A percentile compares a stretch with the other conserved stretches of the same genome.
Evolutionary conservation across 2,888 invertebrate species (phyloP).

Genomic region (Sphaerophoria taeniata): DNA sequence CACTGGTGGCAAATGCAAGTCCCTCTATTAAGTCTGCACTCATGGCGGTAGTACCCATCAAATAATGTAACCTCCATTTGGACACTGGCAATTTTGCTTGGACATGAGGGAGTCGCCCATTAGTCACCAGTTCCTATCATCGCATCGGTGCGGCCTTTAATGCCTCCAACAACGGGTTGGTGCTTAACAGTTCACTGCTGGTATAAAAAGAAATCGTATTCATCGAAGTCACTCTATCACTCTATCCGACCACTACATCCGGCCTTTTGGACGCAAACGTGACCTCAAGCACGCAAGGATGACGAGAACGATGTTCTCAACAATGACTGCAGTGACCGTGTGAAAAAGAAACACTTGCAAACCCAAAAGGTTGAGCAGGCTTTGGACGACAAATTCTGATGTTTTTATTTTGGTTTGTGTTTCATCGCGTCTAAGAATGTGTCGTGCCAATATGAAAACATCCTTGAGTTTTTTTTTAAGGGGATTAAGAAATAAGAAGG

Average conservation of each 20-base stretch:
- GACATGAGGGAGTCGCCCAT: constrained; percentile 98
- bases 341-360: constrained; percentile 94
- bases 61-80: constrained; percentile 97
- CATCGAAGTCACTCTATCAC: constrained; percentile 98
- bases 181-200: constrained; percentile 99
- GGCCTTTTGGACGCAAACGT: constrained; percentile 98
- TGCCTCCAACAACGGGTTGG: constrained; percentile 99
- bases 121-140: too few species aligned
- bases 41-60: constrained; percentile 98
- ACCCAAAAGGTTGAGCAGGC: constrained; percentile 97
- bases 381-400: constrained; percentile 95
- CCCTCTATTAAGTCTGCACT: constrained; percentile 96
- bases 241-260: constrained; percentile 99
- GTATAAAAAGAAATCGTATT: constrained; percentile 99
- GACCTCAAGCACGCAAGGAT: constrained; percentile 93
- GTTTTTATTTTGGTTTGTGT: constrained; percentile 90
- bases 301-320: constrained; percentile 97
- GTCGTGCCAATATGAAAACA: constrained; percentile 99
- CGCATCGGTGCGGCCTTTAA: constrained; percentile 99
- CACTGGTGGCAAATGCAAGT: constrained; percentile 99
- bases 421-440: constrained; percentile 98
- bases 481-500: constrained; percentile 88
- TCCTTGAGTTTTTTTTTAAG: constrained; percentile 99
- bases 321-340: constrained; percentile 97
- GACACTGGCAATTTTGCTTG: constrained; percentile 99